phyloP scores from a whole-genome alignment of 2,888 invertebrate genomes.

The Amphimallon solstitiale region DNA sequence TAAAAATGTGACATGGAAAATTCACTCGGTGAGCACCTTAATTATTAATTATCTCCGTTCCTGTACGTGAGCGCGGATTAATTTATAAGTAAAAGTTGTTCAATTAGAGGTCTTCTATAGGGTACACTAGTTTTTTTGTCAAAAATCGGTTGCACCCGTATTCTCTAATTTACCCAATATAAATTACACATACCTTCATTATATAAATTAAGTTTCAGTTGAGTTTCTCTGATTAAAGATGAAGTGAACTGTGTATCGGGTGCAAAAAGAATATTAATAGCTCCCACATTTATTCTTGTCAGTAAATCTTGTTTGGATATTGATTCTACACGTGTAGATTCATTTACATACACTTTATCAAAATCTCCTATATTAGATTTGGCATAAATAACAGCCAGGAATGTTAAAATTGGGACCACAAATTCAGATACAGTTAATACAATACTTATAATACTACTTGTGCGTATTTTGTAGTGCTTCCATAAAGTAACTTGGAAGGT shows the following conservation, averaged over 20 bases:
- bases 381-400: constrained; percentile 57
- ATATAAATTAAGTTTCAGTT: constrained; percentile 52
- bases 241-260: constrained; percentile 54
- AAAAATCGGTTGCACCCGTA: no score
- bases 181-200: constrained; percentile 54
- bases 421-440: constrained; percentile 56
- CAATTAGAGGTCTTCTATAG: no score
- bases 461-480: constrained; percentile 58
- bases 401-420: constrained; percentile 56
- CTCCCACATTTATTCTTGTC: constrained; percentile 42
- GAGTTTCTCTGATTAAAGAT: constrained; percentile 53
- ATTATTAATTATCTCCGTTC: no score
- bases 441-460: constrained; percentile 52
- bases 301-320: constrained; percentile 43
- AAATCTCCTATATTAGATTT: constrained; percentile 56
- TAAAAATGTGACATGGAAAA: no score
- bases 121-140: no score
- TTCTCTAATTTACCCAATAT: background rate
- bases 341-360: constrained; percentile 53
- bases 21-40: no score
- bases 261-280: constrained; percentile 50
- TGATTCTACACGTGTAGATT: constrained; percentile 50
- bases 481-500: constrained; percentile 46
- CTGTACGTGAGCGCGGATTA: no score
- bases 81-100: no score